phyloP scores from a whole-genome alignment of 2,888 invertebrate genomes.

The Helobdella robusta region DNA sequence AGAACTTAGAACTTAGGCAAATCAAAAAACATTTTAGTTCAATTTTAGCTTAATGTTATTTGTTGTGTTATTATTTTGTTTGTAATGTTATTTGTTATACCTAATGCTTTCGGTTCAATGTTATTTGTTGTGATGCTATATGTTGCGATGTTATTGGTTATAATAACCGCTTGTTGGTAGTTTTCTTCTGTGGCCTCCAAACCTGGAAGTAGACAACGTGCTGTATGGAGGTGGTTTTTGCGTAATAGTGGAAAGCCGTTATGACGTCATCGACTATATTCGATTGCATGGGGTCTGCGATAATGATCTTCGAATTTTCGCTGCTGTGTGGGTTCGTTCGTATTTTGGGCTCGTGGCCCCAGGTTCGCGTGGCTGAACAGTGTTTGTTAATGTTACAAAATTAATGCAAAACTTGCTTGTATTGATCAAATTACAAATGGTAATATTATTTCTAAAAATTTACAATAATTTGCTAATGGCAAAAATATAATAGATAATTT shows the following conservation, averaged over 20 bases:
- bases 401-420: too few relatives aligned
- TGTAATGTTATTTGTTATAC: neutral
- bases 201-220: constrained; percentile 33
- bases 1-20: too few relatives aligned
- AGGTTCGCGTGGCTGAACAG: constrained; percentile 30
- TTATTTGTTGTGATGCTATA: neutral
- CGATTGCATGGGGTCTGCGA: constrained; percentile 35
- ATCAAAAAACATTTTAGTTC: too few relatives aligned
- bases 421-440: too few relatives aligned
- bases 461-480: too few relatives aligned
- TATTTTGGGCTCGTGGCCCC: constrained; percentile 36
- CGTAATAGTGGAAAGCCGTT: constrained; percentile 34
- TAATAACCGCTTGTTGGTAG: too few relatives aligned
- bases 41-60: neutral
- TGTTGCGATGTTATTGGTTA: neutral
- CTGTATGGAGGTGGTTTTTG: constrained; percentile 33
- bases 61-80: neutral
- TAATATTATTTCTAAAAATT: too few relatives aligned
- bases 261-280: constrained; percentile 31
- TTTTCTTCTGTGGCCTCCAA: constrained; percentile 22
- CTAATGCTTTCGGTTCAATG: too few relatives aligned
- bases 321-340: constrained; percentile 28
- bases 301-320: constrained; percentile 28
- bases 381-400: too few relatives aligned
- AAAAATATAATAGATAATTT: too few relatives aligned